Evolutionary conservation across 1,140 invertebrate species (phyloP), one percentile per base, ranked within the genome.

Genomic region (Brachystomella parvula): DNA sequence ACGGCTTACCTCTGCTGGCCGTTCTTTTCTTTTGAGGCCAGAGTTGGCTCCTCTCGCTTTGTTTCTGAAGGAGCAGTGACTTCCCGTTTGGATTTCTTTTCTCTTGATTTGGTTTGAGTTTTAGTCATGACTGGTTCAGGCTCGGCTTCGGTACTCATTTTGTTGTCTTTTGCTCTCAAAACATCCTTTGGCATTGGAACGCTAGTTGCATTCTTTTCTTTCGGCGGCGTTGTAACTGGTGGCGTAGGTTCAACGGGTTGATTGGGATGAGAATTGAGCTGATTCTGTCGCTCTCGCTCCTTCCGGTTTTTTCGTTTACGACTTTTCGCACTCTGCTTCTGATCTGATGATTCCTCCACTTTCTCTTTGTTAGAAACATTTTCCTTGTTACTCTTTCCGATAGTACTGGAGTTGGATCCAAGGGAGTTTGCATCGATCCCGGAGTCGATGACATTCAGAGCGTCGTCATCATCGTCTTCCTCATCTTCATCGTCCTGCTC

Each of bases 341-440:
- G 47, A 19, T 44, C 30, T 62, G 65, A 28, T 3, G 53, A 19
- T 30, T 26, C 53, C 3, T 57, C 28, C 3, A n/a, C 26, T 53
- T 31, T 61, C 56, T 56, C 28, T 66, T 61, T 6, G 74, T 82
- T 31, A 58, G 17, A 29, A 21, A 64, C 56, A 63, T 71, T 73
- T 44, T 72, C 72, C 53, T 74, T 73, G 47, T 70, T 74, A 19
- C 61, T 49, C 44, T 67, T 70, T 26, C 60, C 66, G 39, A 35
- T 71, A 1, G 58, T 35, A 39, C 47, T 64, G 3, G 67, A 69
- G 47, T 69, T 69, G 58, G 89, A 92, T 1, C 89, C 90, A 80
- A 88, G 81, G 72, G 87, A 89, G 78, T 89, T 89, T 30, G 87
- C 87, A 79, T 92, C 89, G 68, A 92, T 90, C 64, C 89, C 89